A percentile compares a stretch with the other conserved stretches of the same genome.
Conservation (phyloP, 2,113 vertebrate genomes). For the Oostethus manadensis region DNA sequence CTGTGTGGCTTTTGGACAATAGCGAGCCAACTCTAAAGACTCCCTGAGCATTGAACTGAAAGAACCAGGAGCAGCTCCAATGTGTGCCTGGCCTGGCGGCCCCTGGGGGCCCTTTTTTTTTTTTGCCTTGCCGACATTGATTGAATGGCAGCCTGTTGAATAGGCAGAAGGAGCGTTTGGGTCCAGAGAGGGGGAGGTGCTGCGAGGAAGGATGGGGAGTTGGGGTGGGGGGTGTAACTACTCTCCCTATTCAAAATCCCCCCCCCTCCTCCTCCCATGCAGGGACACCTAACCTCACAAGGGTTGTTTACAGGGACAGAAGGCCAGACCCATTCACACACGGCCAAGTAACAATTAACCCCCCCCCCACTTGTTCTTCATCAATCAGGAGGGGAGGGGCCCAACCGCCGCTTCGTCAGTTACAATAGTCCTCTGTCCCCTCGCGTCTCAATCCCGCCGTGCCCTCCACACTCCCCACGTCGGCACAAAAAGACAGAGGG, state of each 20-base stretch:
- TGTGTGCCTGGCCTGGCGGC: conserved; percentile 41
- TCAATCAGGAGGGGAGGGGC: conserved; percentile 58
- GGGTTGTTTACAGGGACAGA: conserved; percentile 67
- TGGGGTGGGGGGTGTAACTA: conserved; percentile 14
- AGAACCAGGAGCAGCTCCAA: conserved; percentile 27
- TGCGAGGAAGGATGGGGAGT: conserved; percentile 20
- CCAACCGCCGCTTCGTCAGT: conserved; percentile 60
- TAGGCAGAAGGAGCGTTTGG: conserved; percentile 47
- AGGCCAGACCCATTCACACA: conserved; percentile 71
- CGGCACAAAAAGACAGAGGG: conserved; percentile 51
- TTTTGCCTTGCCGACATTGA: conserved; percentile 29
- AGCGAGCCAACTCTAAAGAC: conserved; percentile 21
- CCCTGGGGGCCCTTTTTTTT: conserved; percentile 43
- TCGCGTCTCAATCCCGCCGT: conserved; percentile 56
- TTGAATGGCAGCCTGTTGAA: conserved; percentile 49
- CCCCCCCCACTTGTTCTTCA: conserved; percentile 43
- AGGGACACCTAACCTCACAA: conserved; percentile 46
- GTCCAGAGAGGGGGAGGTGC: conserved; percentile 37
- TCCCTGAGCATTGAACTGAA: conserved; percentile 33
- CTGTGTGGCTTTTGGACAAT: conserved; percentile 32
- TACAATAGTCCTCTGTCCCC: conserved; percentile 72
- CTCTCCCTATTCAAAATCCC: conserved; percentile 45
- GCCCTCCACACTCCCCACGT: conserved; percentile 56
- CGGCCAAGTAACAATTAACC: conserved; percentile 67
- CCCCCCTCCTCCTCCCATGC: conserved; percentile 23